These are phyloP conservation scores for Caenorhabditis drosophilae DNA, from an alignment of 2,888 invertebrate genomes.

Conservation along the genomic window DNA sequence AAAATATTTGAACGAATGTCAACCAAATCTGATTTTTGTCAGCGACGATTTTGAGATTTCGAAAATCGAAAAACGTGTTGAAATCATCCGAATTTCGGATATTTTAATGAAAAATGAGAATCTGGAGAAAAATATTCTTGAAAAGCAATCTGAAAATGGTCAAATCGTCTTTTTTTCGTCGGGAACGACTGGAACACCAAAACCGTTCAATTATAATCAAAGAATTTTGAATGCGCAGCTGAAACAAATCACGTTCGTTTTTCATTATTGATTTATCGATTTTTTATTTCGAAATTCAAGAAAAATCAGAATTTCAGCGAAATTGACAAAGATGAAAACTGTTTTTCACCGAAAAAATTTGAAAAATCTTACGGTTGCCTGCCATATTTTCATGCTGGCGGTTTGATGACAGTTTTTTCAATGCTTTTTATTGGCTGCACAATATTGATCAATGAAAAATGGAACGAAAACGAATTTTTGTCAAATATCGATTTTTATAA, in stretches of 20 bases:
- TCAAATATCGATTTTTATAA: conserved; percentile 31
- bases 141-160: conserved; percentile 8
- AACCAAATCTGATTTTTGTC: conserved; percentile 18
- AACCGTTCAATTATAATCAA: conserved; percentile 48
- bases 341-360: conserved; percentile 2
- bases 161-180: conserved; percentile 59
- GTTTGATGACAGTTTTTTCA: conserved; percentile 52
- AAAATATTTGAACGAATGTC: conserved; percentile 27
- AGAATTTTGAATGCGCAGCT: conserved; percentile 41
- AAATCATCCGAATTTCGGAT: conserved; percentile 7
- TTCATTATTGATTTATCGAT: background rate
- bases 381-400: conserved; percentile 62
- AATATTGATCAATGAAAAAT: conserved; percentile 48
- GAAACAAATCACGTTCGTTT: conserved; percentile 28
- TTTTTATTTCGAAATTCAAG: no score
- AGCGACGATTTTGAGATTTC: conserved; percentile 19
- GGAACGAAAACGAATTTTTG: conserved; percentile 42
- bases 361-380: conserved; percentile 53
- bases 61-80: conserved; percentile 20
- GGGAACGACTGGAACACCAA: conserved; percentile 60
- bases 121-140: background rate
- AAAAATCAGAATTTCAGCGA: no score
- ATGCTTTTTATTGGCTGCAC: conserved; percentile 51
- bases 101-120: background rate
- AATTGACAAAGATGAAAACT: conserved; percentile 9